Evolutionary conservation across 2,797 vertebrate genomes (phyloP), one percentile per base, ranked within the genome.

Genomic region (Pseudomugil tenellus): DNA sequence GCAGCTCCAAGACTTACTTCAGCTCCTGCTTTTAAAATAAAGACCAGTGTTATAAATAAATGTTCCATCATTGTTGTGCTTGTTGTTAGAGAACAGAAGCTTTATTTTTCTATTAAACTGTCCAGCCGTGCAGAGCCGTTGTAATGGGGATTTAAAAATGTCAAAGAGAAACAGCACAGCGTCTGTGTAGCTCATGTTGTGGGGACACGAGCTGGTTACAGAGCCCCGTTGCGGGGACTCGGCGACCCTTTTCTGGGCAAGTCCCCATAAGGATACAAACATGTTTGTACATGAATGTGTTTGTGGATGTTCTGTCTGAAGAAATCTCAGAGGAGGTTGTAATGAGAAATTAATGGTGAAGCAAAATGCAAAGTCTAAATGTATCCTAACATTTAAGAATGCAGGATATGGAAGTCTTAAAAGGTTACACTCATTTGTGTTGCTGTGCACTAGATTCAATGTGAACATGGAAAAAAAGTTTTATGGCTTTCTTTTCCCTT

Each of bases 71-170:
- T 65, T 46, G 74, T 66, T 67, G 29, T 31, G 28, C 6, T 84
- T 76, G 65, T 67, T 70, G 64, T 34, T 6, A 37, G 19, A 63
- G 67, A 69, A 70, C 28, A 58, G 72, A 69, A 39, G 26, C 51
- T 55, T 74, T 55, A 65, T 78, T 81, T 81, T 89, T 83, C 71
- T 65, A 74, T 79, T 81, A 83, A 72, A 76, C 66, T 28, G 3
- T 80, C 63, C 81, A 76, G 77, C 54, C 73, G 23, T 43, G 87
- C 70, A 76, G 71, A 80, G 78, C 76, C n/a, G 1, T 17, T 2
- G 43, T 41, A 76, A 76, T 58, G 35, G 13, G 29, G 56, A 77
- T 83, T 83, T 83, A 10, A 76, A 85, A 83, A 84, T 84, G 84
- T 67, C 83, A 85, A 19, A 63, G 29, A 57, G 61, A 52, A 56